phyloP scores from a whole-genome alignment of 2,797 vertebrate species.

The Leptatherina wallacei region DNA sequence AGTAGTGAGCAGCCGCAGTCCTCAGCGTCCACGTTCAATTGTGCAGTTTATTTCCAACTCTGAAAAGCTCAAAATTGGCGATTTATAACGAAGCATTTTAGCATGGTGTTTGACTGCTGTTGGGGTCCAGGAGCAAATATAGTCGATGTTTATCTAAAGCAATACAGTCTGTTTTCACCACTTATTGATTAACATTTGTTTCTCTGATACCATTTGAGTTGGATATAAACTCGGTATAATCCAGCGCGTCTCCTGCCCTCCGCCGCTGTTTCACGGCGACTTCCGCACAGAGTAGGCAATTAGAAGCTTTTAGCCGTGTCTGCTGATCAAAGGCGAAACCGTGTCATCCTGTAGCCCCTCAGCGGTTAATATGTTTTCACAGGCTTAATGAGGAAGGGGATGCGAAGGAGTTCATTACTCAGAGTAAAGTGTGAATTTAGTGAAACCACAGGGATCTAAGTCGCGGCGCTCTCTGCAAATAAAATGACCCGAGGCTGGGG shows the following conservation, averaged over 20 bases:
- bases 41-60: neutral
- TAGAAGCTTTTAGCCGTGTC: conserved; percentile 51
- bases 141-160: neutral
- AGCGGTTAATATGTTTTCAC: conserved; percentile 39
- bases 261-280: neutral
- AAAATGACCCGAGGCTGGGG: conserved; percentile 55
- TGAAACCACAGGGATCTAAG: conserved; percentile 69
- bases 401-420: conserved; percentile 67
- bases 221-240: neutral
- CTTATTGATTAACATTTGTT: neutral
- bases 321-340: conserved; percentile 51
- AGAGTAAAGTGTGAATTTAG: conserved; percentile 69
- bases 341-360: conserved; percentile 40
- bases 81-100: neutral
- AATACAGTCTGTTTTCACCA: conserved; percentile 2
- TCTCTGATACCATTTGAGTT: neutral
- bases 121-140: neutral
- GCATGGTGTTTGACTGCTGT: conserved; percentile 1
- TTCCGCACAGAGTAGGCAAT: conserved; percentile 32
- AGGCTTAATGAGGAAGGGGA: conserved; percentile 62
- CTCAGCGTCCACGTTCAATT: neutral
- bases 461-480: conserved; percentile 53
- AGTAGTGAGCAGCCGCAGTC: neutral
- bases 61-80: neutral
- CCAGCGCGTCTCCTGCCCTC: conserved; percentile 1